Evolutionary conservation across 2,113 vertebrate species (phyloP).

Genomic region (Cephalopterus ornatus): DNA sequence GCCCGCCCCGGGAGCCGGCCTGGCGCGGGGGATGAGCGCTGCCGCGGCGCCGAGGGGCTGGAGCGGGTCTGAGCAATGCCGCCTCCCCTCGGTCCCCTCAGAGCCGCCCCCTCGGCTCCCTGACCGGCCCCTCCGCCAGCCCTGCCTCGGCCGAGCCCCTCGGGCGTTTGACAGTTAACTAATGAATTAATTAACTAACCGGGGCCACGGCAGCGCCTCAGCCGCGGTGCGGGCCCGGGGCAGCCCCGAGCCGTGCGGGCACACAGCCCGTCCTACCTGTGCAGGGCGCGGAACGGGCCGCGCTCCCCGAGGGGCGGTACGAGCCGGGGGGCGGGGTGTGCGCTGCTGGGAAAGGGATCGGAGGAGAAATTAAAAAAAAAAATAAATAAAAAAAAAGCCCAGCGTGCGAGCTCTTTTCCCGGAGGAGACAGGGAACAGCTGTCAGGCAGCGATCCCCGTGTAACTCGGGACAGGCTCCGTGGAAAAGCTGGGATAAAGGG

Average conservation of each 20-base stretch:
- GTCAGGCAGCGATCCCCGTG: neutral
- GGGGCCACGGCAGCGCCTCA: neutral
- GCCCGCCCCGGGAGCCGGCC: neutral
- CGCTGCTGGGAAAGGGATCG: neutral
- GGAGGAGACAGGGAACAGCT: neutral
- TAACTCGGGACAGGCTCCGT: rapidly evolving
- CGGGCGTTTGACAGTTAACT: rapidly evolving
- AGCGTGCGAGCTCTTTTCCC: neutral
- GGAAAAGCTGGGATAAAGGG: rapidly evolving
- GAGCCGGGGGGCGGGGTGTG: neutral
- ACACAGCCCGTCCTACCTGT: neutral
- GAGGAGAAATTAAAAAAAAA: neutral
- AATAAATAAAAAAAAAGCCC: neutral
- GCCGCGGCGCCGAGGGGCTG: neutral
- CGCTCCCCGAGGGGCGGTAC: neutral
- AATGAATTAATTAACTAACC: neutral
- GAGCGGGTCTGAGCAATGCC: neutral
- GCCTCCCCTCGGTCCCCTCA: neutral
- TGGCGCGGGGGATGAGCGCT: neutral
- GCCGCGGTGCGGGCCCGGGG: too few species aligned
- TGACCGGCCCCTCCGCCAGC: neutral
- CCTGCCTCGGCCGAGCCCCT: neutral
- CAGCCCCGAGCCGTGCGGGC: neutral
- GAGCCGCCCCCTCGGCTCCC: neutral
- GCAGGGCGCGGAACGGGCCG: neutral